phyloP scores from a whole-genome alignment of 2,797 vertebrate species.

The Hydrocynus forskahlii region DNA sequence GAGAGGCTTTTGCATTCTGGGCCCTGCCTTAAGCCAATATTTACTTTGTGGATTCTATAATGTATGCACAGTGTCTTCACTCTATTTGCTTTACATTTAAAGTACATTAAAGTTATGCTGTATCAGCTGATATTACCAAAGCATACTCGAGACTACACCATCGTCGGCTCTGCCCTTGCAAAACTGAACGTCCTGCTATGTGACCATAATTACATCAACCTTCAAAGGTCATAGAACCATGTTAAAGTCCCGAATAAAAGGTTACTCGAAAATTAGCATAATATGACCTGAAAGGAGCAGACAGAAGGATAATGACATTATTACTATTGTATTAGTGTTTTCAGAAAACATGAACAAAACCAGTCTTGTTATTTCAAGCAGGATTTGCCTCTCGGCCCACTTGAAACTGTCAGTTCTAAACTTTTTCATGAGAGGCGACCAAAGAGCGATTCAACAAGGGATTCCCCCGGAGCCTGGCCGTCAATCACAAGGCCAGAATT shows the following conservation, averaged over 20 bases:
- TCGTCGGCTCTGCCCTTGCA: too few species aligned
- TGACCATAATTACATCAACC: background rate
- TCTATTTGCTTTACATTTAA: constrained; percentile 33
- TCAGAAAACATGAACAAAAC: background rate
- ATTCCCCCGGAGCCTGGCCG: background rate
- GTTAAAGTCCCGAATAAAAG: background rate
- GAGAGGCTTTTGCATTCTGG: background rate
- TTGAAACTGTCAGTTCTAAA: background rate
- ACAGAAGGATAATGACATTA: background rate
- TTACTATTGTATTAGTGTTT: background rate
- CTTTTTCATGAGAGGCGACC: background rate
- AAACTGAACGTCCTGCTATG: background rate
- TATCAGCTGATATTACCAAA: background rate
- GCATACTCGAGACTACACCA: background rate
- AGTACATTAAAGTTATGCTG: background rate
- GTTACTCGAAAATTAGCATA: background rate
- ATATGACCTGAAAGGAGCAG: background rate
- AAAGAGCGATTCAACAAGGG: background rate
- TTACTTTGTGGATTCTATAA: background rate
- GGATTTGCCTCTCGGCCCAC: background rate
- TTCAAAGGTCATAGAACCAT: background rate
- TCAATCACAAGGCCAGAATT: background rate
- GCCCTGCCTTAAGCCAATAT: constrained; percentile 36
- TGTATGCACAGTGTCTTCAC: background rate
- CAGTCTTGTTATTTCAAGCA: background rate